Base-by-base conservation (phyloP, 2,797 vertebrate genomes). In the Bufotes viridis region DNA sequence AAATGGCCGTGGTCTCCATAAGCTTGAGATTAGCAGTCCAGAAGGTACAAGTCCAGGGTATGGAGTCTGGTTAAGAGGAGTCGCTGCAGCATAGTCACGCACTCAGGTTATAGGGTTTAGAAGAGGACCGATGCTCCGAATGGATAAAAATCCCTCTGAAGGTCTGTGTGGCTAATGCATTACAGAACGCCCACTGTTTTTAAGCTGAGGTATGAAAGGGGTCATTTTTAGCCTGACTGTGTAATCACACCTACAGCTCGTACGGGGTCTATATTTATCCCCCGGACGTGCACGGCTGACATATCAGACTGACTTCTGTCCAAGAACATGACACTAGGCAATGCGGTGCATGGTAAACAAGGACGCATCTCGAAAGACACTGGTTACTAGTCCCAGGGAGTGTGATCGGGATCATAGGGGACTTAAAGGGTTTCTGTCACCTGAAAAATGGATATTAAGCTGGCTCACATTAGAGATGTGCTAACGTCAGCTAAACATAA, bases 181-280 rank as follows among this genome's bases (percentile, higher is more conserved):
- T 87, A 89, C 91, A 92, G 90, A 88, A 93, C 93, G 94, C 92
- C 95, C 95, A 94, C 93, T 70, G 94, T 95, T 95, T 94, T 92
- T 92, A 92, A 95, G 94, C 95, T 95, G 96, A 96, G 95, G 95
- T 96, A 96, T 96, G 90, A 85, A 88, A 94, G 95, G 95, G 92
- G 94, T 92, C 94, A 97, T 98, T 97, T 98, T 98, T 98, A 98
- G 97, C 97, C 93, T 93, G 95, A 93, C 95, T 93, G 93, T 94
- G 92, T 93, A 93, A 95, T 95, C 95, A 95, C 95, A 95, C 95
- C 95, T 95, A 96, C 94, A 94, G 94, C 96, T 96, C 94, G 91
- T 94, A 90, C 93, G 94, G 95, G 7, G 91, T 94, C 97, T 99
- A 99, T 97, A 98, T 99, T 99, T 99, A 98, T 95, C 97, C 95